Evolutionary conservation across 2,113 vertebrate genomes (phyloP), one percentile per base, ranked within the genome.

Genomic region (Zosterops lateralis): DNA sequence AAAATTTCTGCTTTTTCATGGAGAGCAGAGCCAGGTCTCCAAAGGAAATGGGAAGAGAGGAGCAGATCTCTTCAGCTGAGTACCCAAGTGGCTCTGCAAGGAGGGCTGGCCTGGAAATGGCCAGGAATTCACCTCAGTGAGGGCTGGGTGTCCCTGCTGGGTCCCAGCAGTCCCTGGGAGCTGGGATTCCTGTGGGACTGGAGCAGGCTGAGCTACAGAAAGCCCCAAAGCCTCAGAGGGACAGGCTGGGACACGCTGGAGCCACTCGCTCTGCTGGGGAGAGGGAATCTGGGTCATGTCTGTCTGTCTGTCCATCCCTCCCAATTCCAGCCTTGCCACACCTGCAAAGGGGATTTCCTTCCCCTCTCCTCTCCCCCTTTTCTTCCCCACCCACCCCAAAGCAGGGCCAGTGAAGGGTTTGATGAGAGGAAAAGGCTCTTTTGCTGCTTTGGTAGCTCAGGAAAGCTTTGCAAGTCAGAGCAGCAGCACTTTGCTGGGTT

Each of bases 121-220:
- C 1, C n/a, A 17, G 15, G 18, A 26, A 15, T 3, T 28, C 50
- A 10, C 50, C 50, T 32, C 31, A 3, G 3, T 2, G 9, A 34
- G 61, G 18, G 4, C 26, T 34, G 3, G 2, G 19, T 21, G 17
- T 26, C 54, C 18, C 17, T 7, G 17, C 16, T 14, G 36, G 26
- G 5, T 7, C 5, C 57, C 1, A 5, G 6, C 0, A 3, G 6
- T 12, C 47, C 0, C 3, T 25, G 70, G 38, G 51, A 44, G 34
- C 32, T 29, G 32, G 31, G 32, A 12, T 9, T 20, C 25, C 2
- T 17, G 24, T 12, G 90, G 7, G 66, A 3, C 31, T 19, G 40
- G 47, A 22, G 89, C 36, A 0, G 15, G 2, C 18, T 22, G 20
- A 64, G 80, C 40, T 11, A 4, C 40, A 14, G 5, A 42, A 40